Percentiles rank a stretch among this genome's conserved stretches.
Conservation (phyloP, 2,888 invertebrate species). For the Apotomis turbidana region DNA sequence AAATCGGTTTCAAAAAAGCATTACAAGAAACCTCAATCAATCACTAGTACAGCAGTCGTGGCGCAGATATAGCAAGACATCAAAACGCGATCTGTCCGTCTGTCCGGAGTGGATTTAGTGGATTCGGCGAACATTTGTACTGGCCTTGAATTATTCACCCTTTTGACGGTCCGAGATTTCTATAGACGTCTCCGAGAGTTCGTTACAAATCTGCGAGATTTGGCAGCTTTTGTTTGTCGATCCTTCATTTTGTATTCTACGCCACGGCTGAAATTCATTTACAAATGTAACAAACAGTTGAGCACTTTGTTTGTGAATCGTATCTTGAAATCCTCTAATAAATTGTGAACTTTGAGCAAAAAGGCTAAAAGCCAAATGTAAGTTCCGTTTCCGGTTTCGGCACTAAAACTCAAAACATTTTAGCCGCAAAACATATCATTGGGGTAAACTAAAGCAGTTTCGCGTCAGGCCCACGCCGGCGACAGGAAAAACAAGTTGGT, state of each 20-base stretch:
- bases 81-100: slow-evolving; percentile 61
- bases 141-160: slow-evolving; percentile 73
- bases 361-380: slow-evolving; percentile 16
- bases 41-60: slow-evolving; percentile 51
- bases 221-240: slow-evolving; percentile 41
- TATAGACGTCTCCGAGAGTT: slow-evolving; percentile 49
- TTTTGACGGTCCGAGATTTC: slow-evolving; percentile 58
- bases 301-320: slow-evolving; percentile 4
- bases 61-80: slow-evolving; percentile 55
- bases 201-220: slow-evolving; percentile 60
- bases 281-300: slow-evolving; percentile 8
- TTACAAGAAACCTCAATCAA: slow-evolving; percentile 50
- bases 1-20: slow-evolving; percentile 24
- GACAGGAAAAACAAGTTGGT: slow-evolving; percentile 66
- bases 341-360: slow-evolving; percentile 26
- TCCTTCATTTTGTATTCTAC: slow-evolving; percentile 33
- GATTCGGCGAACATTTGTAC: slow-evolving; percentile 63
- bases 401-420: slow-evolving; percentile 36
- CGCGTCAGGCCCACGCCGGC: slow-evolving; percentile 53
- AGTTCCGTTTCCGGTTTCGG: slow-evolving; percentile 16
- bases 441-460: slow-evolving; percentile 48
- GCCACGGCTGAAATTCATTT: slow-evolving; percentile 19
- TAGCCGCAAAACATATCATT: slow-evolving; percentile 40
- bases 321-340: slow-evolving; percentile 16
- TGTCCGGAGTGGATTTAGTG: slow-evolving; percentile 68